Percentiles rank a stretch among this genome's conserved stretches.
Evolutionary conservation across 2,797 vertebrate species (phyloP).

Genomic region (Molothrus ater): DNA sequence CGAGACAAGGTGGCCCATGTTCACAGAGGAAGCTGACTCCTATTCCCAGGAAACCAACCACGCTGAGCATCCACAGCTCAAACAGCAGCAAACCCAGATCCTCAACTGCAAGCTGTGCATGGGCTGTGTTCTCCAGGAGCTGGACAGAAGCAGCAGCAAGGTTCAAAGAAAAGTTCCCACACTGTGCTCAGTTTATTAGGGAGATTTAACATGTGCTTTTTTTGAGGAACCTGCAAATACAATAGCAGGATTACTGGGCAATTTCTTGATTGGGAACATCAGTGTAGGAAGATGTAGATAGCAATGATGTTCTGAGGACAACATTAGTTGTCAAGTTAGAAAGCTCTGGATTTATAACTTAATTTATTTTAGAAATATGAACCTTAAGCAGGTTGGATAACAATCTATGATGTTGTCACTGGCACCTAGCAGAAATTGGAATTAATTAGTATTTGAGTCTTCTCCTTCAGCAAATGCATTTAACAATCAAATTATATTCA

Average conservation of each 20-base stretch:
- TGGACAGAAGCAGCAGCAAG: not conserved
- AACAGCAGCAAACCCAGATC: not conserved
- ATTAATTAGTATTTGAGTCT: not conserved
- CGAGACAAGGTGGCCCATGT: not conserved
- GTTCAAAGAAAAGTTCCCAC: not conserved
- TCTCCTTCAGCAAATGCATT: not conserved
- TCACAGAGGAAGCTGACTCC: not conserved
- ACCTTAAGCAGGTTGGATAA: not conserved
- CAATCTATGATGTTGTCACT: not conserved
- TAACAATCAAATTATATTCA: not conserved
- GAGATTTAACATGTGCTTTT: not conserved
- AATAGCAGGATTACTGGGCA: not conserved
- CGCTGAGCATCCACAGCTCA: not conserved
- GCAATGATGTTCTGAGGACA: not conserved
- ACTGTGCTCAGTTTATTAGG: not conserved
- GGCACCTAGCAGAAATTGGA: not conserved
- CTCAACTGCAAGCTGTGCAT: not conserved
- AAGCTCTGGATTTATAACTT: not conserved
- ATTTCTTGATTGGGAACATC: not conserved
- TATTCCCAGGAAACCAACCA: not conserved
- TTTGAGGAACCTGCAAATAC: not conserved
- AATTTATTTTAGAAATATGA: not conserved
- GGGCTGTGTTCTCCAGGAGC: not conserved
- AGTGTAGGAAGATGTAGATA: not conserved
- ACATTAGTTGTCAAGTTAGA: not conserved